Evolutionary conservation across 2,888 invertebrate genomes (phyloP), one percentile per base, ranked within the genome.

Genomic region (Stenolophus ochropezus): DNA sequence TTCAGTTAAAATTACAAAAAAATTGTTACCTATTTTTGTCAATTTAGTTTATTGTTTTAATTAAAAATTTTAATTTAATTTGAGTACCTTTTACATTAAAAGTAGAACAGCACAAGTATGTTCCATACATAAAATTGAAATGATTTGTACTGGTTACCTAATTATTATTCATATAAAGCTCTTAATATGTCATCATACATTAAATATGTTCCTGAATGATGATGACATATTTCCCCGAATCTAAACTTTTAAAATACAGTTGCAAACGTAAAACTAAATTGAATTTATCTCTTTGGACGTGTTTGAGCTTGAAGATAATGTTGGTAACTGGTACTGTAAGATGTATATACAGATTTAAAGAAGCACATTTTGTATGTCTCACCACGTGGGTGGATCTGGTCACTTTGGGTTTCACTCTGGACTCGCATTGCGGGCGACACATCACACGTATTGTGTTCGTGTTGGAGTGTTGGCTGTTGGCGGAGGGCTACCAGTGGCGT

Each of bases 391-490:
- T 53, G 14, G 25, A 53, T 23, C 27, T 75, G 71, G 73, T 80
- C 80, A 73, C 80, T 80, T 80, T 80, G 73, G 73, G 73, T 56
- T 79, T 61, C 61, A 73, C 73, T 49, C 33, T 42, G 33, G 33
- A 42, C 33, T 33, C 33, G 33, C 47, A 23, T 49, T 47, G 47
- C 49, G 73, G 47, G 47, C 49, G 73, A 65, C 61, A 78, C 79
- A 69, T 33, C 79, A 79, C 69, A 79, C 69, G 56, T 71, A 71
- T 42, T 65, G 61, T 75, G 81, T 81, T 75, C 74, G 73, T 74
- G 61, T 74, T 53, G 79, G 27, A 79, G 79, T 79, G 71, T 58
- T 80, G 80, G 80, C 73, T 80, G 80, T 80, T 73, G 53, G 58
- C 53, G 80, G 58, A 73, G 80, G 73, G 80, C 58, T 80, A 33